These are phyloP conservation scores for Styela clava DNA, from an alignment of 23 tunicate genomes.

Conservation along the genomic window DNA sequence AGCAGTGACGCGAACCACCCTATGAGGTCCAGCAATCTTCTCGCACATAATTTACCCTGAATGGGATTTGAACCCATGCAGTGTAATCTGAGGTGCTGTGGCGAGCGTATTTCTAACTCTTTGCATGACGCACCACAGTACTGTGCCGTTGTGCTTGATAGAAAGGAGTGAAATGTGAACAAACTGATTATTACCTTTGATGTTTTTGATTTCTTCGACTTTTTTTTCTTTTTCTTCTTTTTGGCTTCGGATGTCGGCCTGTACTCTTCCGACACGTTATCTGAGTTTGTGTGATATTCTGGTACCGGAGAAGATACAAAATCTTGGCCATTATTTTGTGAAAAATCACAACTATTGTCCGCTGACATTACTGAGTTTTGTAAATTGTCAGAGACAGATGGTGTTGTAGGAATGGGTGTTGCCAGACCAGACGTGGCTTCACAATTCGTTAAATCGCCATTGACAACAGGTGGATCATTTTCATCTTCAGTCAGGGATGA, in stretches of 20 bases:
- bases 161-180: too few species aligned
- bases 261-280: constrained; percentile 20
- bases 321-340: constrained; percentile 3
- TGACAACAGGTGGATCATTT: not conserved
- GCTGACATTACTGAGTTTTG: not conserved
- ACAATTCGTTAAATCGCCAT: not conserved
- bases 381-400: not conserved
- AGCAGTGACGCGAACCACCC: too few species aligned
- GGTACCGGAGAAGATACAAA: not conserved
- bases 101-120: too few species aligned
- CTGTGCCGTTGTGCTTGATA: too few species aligned
- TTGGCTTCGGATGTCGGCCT: constrained; percentile 11
- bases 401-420: not conserved
- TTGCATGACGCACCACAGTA: too few species aligned
- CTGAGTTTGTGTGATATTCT: constrained; percentile 5
- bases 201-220: constrained; percentile 21
- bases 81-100: too few species aligned
- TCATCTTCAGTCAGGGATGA: not conserved
- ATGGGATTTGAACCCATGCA: too few species aligned
- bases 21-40: too few species aligned
- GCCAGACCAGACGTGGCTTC: not conserved
- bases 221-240: constrained; percentile 34
- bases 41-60: too few species aligned
- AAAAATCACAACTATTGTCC: not conserved
- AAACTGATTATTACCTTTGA: not conserved